Evolutionary conservation across 1,140 invertebrate genomes (phyloP), one percentile per base, ranked within the genome.

Genomic region (Drosophila saltans): DNA sequence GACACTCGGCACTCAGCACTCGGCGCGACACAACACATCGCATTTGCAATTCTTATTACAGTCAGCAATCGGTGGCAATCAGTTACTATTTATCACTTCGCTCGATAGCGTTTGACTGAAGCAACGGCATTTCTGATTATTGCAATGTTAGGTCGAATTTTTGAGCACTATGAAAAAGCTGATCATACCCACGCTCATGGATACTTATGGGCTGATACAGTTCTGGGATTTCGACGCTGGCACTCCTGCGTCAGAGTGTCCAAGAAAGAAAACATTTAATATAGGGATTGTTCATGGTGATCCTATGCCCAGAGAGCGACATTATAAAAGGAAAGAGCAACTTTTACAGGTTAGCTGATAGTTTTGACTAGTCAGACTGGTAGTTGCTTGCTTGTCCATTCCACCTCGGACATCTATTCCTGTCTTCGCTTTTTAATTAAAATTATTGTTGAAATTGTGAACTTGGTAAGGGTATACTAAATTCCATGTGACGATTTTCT

Each of bases 211-310:
- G 2, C 63, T 91, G 60, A 91, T 91, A 55, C 90, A 82, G 66
- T 91, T 91, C 61, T 91, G 90, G 90, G 81, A 88, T 58, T 91
- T 91, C 55, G 90, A 91, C 69, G 57, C 72, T 39, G 84, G 81
- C 10, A 67, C 72, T 36, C 85, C 82, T 36, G 40, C 45, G 56
- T 57, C n/a, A 65, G 43, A 39, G 21, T 69, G 56, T 10, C 65
- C 36, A 30, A 36, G 33, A 59, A 6, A 55, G 36, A 10, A 26
- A 40, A 39, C 16, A 16, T n/a, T 26, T 10, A 30, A 70, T 8
- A 68, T 56, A 28, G 58, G 30, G 16, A n/a, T 56, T n/a, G 6
- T 78, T 4, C 36, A 30, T 43, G 52, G 52, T 24, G 79, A 88
- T 33, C 26, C 62, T 10, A 80, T 77, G 83, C 73, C 80, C 28